A percentile compares a stretch with the other conserved stretches of the same genome.
These are phyloP conservation scores for Sinhomidia bicolor DNA, from an alignment of 2,888 invertebrate genomes.

Conservation along the genomic window DNA sequence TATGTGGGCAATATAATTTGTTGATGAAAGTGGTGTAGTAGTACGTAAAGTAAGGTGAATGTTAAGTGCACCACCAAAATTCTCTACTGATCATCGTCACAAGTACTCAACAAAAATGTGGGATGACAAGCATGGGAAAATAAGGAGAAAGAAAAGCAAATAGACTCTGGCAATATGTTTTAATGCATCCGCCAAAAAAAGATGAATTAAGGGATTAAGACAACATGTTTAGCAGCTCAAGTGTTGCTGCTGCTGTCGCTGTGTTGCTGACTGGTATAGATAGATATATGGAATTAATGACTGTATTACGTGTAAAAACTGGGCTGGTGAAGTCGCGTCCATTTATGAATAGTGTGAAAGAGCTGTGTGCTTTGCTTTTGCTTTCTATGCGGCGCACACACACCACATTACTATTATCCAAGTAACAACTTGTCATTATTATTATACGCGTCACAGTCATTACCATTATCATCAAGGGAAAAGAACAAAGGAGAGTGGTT, in stretches of 20 bases:
- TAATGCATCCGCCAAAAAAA: conserved; percentile 24
- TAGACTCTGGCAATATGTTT: conserved; percentile 1
- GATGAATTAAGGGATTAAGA: conserved; percentile 58
- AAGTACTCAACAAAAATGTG: conserved; percentile 39
- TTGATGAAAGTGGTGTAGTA: not conserved
- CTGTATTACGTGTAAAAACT: not conserved
- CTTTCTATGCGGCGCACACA: not conserved
- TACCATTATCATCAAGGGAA: conserved; percentile 1
- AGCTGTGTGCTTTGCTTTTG: conserved; percentile 22
- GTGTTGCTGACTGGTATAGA: conserved; percentile 21
- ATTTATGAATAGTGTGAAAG: not conserved
- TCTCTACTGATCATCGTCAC: conserved; percentile 21
- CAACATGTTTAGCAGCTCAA: not conserved
- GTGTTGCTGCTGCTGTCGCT: not conserved
- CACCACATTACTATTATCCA: conserved; percentile 27
- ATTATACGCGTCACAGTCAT: conserved; percentile 14
- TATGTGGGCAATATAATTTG: not conserved
- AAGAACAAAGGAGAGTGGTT: conserved; percentile 43
- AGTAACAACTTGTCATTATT: conserved; percentile 37
- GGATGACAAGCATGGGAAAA: conserved; percentile 11
- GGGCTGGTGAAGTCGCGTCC: not conserved
- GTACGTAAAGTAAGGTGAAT: no score
- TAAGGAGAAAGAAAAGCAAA: not conserved
- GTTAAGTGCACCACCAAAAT: no score
- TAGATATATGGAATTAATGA: no score